These are phyloP conservation scores for Sericinus montela DNA, from an alignment of 2,888 invertebrate species.

Conservation along the genomic window DNA sequence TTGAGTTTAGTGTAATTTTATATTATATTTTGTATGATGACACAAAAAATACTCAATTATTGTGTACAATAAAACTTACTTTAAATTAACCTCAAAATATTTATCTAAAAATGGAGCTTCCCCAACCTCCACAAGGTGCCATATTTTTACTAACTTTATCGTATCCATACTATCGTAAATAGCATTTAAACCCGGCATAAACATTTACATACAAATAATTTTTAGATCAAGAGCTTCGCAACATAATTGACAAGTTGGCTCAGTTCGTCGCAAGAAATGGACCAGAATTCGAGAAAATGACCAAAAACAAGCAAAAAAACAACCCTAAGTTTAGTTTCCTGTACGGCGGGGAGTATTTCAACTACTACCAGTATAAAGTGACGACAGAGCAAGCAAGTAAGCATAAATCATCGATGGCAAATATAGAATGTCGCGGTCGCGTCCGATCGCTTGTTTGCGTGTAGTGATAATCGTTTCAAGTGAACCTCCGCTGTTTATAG, in stretches of 20 bases:
- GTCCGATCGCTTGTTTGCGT: slow-evolving; percentile 59
- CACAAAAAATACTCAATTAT: slow-evolving; percentile 4
- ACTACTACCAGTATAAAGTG: slow-evolving; percentile 98
- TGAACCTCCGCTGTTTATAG: slow-evolving; percentile 82
- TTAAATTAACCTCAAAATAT: slow-evolving; percentile 49
- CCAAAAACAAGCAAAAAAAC: slow-evolving; percentile 98
- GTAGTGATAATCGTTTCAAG: slow-evolving; percentile 70
- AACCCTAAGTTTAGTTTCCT: slow-evolving; percentile 98
- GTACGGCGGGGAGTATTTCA: slow-evolving; percentile 96
- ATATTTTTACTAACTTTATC: slow-evolving; percentile 8
- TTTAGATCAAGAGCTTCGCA: slow-evolving; percentile 95
- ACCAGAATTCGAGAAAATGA: slow-evolving; percentile 99
- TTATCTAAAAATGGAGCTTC: slow-evolving; percentile 65
- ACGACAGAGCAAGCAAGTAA: slow-evolving; percentile 96
- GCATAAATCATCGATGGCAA: slow-evolving; percentile 70
- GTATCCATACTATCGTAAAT: too few species aligned
- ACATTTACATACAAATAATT: slow-evolving; percentile 29
- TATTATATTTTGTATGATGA: slow-evolving; percentile 7
- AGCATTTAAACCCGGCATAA: neutral
- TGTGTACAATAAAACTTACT: slow-evolving; percentile 1
- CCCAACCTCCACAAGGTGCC: slow-evolving; percentile 82
- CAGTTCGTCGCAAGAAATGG: slow-evolving; percentile 99
- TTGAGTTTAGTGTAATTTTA: neutral
- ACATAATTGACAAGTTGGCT: slow-evolving; percentile 98
- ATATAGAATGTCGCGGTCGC: slow-evolving; percentile 52